Percentiles rank a stretch among this genome's conserved stretches.
These are phyloP conservation scores for Allobates femoralis DNA, from an alignment of 2,797 vertebrate species.

Conservation along the genomic window DNA sequence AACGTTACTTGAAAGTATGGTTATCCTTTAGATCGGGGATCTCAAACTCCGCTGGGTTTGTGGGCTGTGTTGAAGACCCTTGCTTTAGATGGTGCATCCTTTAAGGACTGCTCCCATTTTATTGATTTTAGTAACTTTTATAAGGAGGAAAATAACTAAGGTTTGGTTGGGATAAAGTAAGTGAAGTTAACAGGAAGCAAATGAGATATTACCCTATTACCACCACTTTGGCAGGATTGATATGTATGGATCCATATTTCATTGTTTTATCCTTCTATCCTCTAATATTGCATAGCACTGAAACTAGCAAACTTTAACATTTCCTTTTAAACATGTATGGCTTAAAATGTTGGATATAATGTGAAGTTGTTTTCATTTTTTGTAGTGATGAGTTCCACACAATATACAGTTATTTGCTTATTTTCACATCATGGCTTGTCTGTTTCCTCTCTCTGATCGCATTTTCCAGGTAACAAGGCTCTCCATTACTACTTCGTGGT, in stretches of 20 bases:
- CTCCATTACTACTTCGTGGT: constrained; percentile 17
- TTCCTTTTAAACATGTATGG: no score
- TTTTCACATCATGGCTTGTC: constrained; percentile 57
- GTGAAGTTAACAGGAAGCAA: not conserved
- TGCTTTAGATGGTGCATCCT: no score
- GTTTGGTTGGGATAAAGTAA: no score
- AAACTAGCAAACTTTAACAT: not conserved
- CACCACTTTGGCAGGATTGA: not conserved
- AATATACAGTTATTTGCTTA: constrained; percentile 54
- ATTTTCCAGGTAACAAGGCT: constrained; percentile 55
- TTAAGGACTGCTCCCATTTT: no score
- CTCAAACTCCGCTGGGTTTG: no score
- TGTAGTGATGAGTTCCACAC: constrained; percentile 50
- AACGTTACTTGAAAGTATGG: no score
- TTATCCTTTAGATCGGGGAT: no score
- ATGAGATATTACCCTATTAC: not conserved
- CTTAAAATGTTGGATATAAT: not conserved
- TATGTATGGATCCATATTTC: no score
- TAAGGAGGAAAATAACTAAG: no score
- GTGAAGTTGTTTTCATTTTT: constrained; percentile 37
- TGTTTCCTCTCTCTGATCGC: constrained; percentile 56
- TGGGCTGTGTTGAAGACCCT: no score
- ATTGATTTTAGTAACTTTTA: no score
- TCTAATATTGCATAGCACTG: not conserved
- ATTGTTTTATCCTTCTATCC: not conserved